phyloP scores from a whole-genome alignment of 2,888 invertebrate species.

The Microctonus hyperodae region DNA sequence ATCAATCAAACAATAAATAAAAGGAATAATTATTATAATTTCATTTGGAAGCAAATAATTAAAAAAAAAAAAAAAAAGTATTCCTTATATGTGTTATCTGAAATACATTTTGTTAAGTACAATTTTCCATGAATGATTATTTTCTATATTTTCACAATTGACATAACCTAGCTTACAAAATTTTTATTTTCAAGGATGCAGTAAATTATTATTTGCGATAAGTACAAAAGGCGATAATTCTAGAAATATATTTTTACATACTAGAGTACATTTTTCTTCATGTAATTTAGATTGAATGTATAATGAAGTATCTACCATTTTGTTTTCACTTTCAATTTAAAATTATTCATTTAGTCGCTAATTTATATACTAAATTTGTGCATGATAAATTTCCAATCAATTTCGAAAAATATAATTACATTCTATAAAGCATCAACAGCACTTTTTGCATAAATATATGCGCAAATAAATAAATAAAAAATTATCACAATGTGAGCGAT shows the following conservation, averaged over 20 bases:
- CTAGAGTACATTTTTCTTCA: no score
- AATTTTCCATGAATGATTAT: neutral
- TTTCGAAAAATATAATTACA: neutral
- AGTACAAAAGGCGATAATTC: constrained; percentile 34
- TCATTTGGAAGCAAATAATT: constrained; percentile 7
- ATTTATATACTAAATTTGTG: neutral
- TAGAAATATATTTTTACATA: neutral
- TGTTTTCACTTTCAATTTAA: no score
- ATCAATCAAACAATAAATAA: neutral
- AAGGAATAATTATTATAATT: neutral
- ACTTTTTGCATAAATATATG: neutral
- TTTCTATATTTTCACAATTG: neutral
- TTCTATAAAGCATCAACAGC: neutral
- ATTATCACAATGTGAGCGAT: neutral
- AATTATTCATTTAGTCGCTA: neutral
- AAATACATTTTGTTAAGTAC: neutral
- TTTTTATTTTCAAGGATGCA: neutral
- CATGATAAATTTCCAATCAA: neutral
- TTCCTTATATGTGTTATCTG: constrained; percentile 4
- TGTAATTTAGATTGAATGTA: no score
- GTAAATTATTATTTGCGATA: constrained; percentile 13
- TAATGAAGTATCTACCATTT: no score
- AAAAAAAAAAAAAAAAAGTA: neutral
- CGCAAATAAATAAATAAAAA: neutral
- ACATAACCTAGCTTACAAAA: neutral